Conservation (phyloP, 1,140 invertebrate species). For the Platyscapa corneri region DNA sequence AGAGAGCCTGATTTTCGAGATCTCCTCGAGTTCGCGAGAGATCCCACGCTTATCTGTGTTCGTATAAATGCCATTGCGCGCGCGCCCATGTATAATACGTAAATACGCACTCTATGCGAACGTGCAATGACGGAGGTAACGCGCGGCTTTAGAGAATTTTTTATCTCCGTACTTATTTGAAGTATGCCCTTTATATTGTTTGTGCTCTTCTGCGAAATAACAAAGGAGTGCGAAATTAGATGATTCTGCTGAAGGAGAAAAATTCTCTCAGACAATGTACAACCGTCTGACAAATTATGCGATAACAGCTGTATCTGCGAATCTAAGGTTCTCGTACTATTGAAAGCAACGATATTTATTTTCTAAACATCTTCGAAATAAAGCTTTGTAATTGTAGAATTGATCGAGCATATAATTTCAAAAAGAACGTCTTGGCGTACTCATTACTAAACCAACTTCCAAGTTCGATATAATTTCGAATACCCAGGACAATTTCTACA, state of each 20-base stretch:
- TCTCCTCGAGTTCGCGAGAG: constrained; percentile 54
- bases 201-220: neutral
- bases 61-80: neutral
- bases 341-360: neutral
- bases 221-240: neutral
- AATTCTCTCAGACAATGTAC: neutral
- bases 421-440: neutral
- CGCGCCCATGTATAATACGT: neutral
- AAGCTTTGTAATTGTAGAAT: neutral
- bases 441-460: neutral
- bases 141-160: neutral
- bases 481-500: neutral
- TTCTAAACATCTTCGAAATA: no score
- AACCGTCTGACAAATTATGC: no score
- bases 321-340: neutral
- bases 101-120: neutral
- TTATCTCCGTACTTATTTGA: neutral
- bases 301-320: neutral
- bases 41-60: constrained; percentile 53
- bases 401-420: neutral
- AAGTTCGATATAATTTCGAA: neutral
- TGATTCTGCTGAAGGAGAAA: neutral
- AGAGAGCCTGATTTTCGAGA: constrained; percentile 70
- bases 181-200: neutral
- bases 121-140: constrained; percentile 21